Base-by-base conservation (phyloP, 2,113 vertebrate species). In the Nannospalax galili region DNA sequence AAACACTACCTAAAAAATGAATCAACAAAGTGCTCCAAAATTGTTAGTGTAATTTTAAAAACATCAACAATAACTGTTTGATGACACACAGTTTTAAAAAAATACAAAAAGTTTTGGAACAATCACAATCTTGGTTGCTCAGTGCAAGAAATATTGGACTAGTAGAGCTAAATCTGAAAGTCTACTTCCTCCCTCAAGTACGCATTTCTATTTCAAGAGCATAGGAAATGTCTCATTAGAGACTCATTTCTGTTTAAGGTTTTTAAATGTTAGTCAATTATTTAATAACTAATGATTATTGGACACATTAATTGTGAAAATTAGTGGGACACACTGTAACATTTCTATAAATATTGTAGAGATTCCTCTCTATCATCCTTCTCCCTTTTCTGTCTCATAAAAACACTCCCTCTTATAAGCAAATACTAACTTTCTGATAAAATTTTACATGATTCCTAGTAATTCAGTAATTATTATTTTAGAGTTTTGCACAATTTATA, bases 1-100 rank as follows among this genome's bases (percentile, higher is more conserved):
- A 92, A 85, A 88, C 17, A 37, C 79, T 91, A 95, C 72, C 65
- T 94, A 96, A 52, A 52, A 52, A 52, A 52, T 52, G 48, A 52
- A 52, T 52, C 20, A 80, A 0, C 35, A 92, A 88, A 96, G 80
- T 84, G 73, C 81, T 88, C 5, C 5, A 62, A 65, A 82, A 60
- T 3, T 70, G 16, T 75, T 85, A 79, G 2, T 93, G 6, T 48
- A 37, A 32, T 84, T 69, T 84, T 84, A 35, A 28, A 56, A 14
- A 79, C 35, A 78, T 48, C 15, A 88, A 37, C 7, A 85, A 35
- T 52, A 79, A 94, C n/a, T 77, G 7, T n/a, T n/a, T n/a, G n/a
- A n/a, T n/a, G n/a, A n/a, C n/a, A n/a, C n/a, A n/a, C n/a, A n/a
- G n/a, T n/a, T n/a, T n/a, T n/a, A 81, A 60, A 20, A 77, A 60